Conservation (phyloP, 1,140 invertebrate genomes). For the Temnothorax curvispinosus region DNA sequence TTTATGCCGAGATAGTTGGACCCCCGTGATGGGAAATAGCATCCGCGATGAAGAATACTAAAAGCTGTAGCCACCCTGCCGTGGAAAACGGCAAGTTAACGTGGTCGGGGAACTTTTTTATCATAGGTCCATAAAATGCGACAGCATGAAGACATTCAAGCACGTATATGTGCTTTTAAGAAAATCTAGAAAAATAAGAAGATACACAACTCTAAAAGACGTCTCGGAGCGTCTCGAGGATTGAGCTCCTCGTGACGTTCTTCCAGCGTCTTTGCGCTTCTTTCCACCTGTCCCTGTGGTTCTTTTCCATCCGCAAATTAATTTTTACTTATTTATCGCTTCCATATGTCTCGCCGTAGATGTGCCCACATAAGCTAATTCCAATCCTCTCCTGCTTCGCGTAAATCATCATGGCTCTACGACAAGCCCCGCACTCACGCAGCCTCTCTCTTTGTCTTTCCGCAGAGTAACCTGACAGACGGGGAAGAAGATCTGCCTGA, state of each 20-base stretch:
- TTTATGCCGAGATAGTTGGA: not conserved
- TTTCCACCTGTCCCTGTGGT: not conserved
- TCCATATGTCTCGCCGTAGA: not conserved
- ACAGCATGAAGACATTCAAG: not conserved
- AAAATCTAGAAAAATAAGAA: not conserved
- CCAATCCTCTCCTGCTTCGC: not conserved
- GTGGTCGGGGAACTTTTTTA: not conserved
- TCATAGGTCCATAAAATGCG: not conserved
- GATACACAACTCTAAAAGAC: not conserved
- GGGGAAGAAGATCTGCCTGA: slow-evolving; percentile 89
- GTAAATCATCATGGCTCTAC: not conserved
- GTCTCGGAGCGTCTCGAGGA: not conserved
- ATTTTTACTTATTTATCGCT: not conserved
- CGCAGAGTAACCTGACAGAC: slow-evolving; percentile 83
- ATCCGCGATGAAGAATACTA: not conserved
- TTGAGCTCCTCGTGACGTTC: not conserved
- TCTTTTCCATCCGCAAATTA: not conserved
- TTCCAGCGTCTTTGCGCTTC: not conserved
- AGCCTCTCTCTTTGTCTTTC: slow-evolving; percentile 64
- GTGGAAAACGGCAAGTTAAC: not conserved
- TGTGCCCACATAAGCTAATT: not conserved
- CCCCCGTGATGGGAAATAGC: not conserved
- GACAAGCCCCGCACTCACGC: not conserved
- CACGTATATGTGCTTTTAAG: not conserved
- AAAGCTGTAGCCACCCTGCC: not conserved